Evolutionary conservation across 2,888 invertebrate species (phyloP).

Genomic region (Cataglyphis rosenhaueri): DNA sequence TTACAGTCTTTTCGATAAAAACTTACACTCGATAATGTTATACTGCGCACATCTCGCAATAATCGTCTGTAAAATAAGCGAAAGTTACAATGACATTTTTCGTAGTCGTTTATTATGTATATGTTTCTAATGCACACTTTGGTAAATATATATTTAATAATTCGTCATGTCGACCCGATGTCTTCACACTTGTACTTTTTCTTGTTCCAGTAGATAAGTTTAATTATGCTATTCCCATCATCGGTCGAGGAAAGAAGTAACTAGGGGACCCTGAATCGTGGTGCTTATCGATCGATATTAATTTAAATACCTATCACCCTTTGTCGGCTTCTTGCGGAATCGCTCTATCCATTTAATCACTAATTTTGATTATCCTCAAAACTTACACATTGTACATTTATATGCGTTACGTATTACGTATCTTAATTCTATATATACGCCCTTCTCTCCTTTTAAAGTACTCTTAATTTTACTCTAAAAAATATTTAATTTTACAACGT

Average conservation of each 20-base stretch:
- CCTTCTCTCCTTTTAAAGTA: slow-evolving; percentile 57
- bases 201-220: slow-evolving; percentile 70
- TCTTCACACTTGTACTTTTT: slow-evolving; percentile 72
- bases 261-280: slow-evolving; percentile 78
- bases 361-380: slow-evolving; percentile 76
- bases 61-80: slow-evolving; percentile 44
- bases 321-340: slow-evolving; percentile 46
- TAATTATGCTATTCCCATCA: slow-evolving; percentile 65
- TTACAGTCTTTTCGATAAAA: slow-evolving; percentile 36
- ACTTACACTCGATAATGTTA: slow-evolving; percentile 29
- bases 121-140: slow-evolving; percentile 53
- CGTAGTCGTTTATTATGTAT: slow-evolving; percentile 58
- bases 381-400: slow-evolving; percentile 60
- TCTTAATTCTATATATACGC: slow-evolving; percentile 45
- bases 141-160: slow-evolving; percentile 66
- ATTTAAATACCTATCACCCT: slow-evolving; percentile 64
- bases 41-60: neutral
- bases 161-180: slow-evolving; percentile 67
- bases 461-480: neutral
- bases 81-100: slow-evolving; percentile 49
- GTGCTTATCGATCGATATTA: slow-evolving; percentile 71
- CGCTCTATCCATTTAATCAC: slow-evolving; percentile 56
- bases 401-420: slow-evolving; percentile 71
- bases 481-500: slow-evolving; percentile 58
- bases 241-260: slow-evolving; percentile 69